Evolutionary conservation across 2,888 invertebrate species (phyloP), one percentile per base, ranked within the genome.

Genomic region (Caenorhabditis panamensis): DNA sequence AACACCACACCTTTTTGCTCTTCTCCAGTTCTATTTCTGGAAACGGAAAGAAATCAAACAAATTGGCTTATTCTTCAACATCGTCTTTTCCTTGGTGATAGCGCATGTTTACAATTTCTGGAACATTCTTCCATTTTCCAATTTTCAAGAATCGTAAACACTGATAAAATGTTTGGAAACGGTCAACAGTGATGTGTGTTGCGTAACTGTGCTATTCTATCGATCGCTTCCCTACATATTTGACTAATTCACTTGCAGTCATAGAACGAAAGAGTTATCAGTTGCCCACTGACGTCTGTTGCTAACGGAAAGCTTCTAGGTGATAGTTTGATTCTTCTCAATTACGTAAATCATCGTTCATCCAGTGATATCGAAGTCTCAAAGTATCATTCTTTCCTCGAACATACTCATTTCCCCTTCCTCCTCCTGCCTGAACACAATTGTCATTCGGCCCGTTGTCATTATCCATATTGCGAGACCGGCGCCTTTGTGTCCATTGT

Each of bases 131-230:
- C 9, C 31, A 31, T 4, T 9, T 31, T 31, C 9, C n/a, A 47
- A 11, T 47, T 47, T 47, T n/a, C n/a, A 3, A 47, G 47, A 41
- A 16, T 41, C 13, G 41, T 47, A 47, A 47, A 47, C 47, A 47
- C 47, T 47, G 47, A 47, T 47, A 47, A 47, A 6, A 13, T 41
- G 41, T 41, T 41, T 6, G 41, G 41, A 47, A 47, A 20, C 11
- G 47, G 47, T 47, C n/a, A 47, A 47, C 47, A 47, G 18, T 47
- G 47, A 47, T 47, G 47, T 47, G 18, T 47, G 47, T 47, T 47
- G 47, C 47, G 18, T 31, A 9, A 9, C 31, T 31, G 18, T 47
- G 18, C n/a, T 47, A 47, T 47, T 20, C 3, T 18, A 18, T 47
- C n/a, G n/a, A 18, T 47, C 18, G 47, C 20, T 18, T 47, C 5